Conservation (phyloP, 2,113 vertebrate species). For the Gymnogyps californianus region DNA sequence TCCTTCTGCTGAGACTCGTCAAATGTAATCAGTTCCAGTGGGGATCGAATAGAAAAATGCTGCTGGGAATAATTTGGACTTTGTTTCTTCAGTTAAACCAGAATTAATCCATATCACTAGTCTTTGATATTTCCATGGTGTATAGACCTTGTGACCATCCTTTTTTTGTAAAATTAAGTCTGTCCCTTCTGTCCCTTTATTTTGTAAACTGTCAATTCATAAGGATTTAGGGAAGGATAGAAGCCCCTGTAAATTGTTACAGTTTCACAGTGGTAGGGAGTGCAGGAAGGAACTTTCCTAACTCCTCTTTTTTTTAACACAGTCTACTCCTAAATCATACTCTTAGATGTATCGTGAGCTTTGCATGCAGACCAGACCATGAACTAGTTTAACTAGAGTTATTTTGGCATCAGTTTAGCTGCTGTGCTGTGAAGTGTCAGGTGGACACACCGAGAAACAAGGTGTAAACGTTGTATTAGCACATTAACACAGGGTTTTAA, state of each 20-base stretch:
- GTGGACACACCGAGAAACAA: background rate
- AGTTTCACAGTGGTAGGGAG: background rate
- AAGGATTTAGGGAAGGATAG: background rate
- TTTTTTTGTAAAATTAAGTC: background rate
- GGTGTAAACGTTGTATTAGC: background rate
- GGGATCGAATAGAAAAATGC: background rate
- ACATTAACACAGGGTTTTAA: background rate
- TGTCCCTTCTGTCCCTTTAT: background rate
- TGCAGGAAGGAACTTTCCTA: background rate
- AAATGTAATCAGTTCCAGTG: slow-evolving; percentile 15
- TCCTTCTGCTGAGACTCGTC: background rate
- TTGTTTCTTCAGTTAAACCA: slow-evolving; percentile 29
- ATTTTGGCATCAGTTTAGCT: background rate
- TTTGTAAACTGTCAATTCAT: background rate
- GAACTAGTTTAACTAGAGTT: slow-evolving; percentile 16
- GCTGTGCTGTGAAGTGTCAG: background rate
- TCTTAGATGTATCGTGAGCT: background rate
- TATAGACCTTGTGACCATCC: background rate
- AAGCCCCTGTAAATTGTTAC: background rate
- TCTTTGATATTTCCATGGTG: background rate
- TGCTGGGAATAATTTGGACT: slow-evolving; percentile 7
- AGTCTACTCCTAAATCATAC: background rate
- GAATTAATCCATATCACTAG: background rate
- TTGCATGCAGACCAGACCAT: slow-evolving; percentile 18
- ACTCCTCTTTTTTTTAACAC: background rate